Conservation (phyloP, 92 coral and sea anemone species). For the Epizoanthus scotinus region DNA sequence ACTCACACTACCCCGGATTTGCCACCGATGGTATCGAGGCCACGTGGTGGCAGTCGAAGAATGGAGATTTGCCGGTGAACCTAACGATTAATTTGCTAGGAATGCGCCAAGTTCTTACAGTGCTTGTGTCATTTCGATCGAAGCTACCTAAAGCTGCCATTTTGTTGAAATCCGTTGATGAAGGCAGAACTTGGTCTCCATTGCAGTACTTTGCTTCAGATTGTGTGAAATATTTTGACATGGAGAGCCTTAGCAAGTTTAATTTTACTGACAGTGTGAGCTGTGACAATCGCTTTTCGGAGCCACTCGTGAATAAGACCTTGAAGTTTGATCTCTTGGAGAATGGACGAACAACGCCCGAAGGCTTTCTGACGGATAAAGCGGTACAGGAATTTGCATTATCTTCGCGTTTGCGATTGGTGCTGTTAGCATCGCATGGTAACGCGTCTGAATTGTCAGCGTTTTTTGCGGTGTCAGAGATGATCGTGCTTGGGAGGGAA, state of each 20-base stretch:
- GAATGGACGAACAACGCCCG: conserved; percentile 17
- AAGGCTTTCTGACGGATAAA: conserved; percentile 22
- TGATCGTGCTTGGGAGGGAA: conserved; percentile 42
- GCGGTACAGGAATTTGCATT: conserved; percentile 44
- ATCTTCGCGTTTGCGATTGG: conserved; percentile 46
- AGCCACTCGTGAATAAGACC: conserved; percentile 33
- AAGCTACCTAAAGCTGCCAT: conserved; percentile 42
- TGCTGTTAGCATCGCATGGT: conserved; percentile 43
- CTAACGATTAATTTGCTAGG: conserved; percentile 37
- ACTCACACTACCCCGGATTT: conserved; percentile 46
- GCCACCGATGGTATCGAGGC: conserved; percentile 44
- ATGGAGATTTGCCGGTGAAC: conserved; percentile 41
- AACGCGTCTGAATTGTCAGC: conserved; percentile 45
- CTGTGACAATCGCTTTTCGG: conserved; percentile 51
- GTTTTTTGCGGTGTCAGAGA: conserved; percentile 53
- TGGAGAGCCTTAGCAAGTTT: conserved; percentile 35
- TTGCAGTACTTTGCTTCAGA: conserved; percentile 50
- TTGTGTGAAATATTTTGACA: conserved; percentile 29
- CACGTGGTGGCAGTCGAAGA: conserved; percentile 63
- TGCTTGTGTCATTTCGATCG: conserved; percentile 45
- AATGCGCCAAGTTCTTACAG: conserved; percentile 37
- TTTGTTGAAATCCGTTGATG: conserved; percentile 45
- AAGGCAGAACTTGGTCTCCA: conserved; percentile 53
- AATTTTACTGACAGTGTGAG: conserved; percentile 18
- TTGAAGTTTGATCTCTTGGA: conserved; percentile 45